Evolutionary conservation across 2,113 vertebrate genomes (phyloP).

Genomic region (Chitala chitala): DNA sequence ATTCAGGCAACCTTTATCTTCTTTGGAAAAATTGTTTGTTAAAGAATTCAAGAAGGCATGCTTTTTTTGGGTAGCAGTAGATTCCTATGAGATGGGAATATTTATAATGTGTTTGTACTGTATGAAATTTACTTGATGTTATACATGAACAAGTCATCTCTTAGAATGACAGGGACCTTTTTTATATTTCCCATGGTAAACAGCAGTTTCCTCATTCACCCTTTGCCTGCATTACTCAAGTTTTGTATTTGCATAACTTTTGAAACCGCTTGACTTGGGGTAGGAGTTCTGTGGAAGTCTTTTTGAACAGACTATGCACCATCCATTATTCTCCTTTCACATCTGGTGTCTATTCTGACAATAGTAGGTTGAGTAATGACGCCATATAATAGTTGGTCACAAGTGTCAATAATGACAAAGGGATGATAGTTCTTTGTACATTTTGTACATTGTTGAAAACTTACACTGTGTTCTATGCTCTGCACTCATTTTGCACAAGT

Average conservation of each 20-base stretch:
- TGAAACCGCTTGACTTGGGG: slow-evolving; percentile 13
- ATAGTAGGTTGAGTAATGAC: slow-evolving; percentile 33
- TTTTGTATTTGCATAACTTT: slow-evolving; percentile 8
- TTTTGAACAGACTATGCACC: slow-evolving; percentile 17
- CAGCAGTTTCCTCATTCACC: background rate
- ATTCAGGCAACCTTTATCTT: background rate
- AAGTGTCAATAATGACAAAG: slow-evolving; percentile 31
- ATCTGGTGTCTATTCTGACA: slow-evolving; percentile 37
- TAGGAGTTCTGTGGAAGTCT: background rate
- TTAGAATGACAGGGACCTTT: slow-evolving; percentile 2
- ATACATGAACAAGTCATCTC: background rate
- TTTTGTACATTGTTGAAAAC: slow-evolving; percentile 37
- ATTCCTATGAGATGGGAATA: slow-evolving; percentile 2
- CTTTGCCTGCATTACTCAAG: background rate
- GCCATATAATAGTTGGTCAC: slow-evolving; percentile 40
- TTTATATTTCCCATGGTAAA: background rate
- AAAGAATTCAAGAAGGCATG: background rate
- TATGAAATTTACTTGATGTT: background rate
- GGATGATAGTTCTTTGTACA: slow-evolving; percentile 26
- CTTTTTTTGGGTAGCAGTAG: background rate
- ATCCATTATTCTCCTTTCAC: slow-evolving; percentile 15
- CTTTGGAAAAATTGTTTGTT: background rate
- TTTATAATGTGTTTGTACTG: no score
- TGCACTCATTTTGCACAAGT: background rate
- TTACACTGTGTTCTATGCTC: background rate